phyloP scores from a whole-genome alignment of 2,113 vertebrate species.

The Centropus bengalensis region DNA sequence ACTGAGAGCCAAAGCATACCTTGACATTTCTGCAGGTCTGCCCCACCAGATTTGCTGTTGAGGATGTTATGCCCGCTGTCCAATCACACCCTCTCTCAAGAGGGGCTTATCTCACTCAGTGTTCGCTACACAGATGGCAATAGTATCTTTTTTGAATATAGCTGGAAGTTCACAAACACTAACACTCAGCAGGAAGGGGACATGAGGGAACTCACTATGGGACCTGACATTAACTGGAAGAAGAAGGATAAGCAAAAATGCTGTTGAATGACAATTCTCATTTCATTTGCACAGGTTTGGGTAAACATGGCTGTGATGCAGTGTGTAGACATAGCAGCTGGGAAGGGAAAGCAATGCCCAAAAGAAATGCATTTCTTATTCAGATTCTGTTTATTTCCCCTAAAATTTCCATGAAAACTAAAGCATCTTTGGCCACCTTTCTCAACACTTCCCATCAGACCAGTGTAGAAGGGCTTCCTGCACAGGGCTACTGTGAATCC shows the following conservation, averaged over 20 bases:
- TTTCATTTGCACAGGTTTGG: not conserved
- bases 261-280: not conserved
- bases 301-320: not conserved
- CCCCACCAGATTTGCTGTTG: not conserved
- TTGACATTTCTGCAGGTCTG: not conserved
- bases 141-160: not conserved
- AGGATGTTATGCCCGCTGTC: not conserved
- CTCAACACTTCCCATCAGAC: not conserved
- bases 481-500: not conserved
- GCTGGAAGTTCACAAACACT: not conserved
- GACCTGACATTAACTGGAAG: not conserved
- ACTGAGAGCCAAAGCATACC: not conserved
- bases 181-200: not conserved
- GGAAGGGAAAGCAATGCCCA: not conserved
- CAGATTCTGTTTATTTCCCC: not conserved
- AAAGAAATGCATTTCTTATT: not conserved
- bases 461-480: not conserved
- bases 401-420: not conserved
- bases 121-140: not conserved
- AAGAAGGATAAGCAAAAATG: not conserved
- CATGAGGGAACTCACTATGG: not conserved
- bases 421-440: not conserved
- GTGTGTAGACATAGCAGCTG: not conserved
- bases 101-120: not conserved
- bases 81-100: too few relatives aligned